A percentile compares a stretch with the other conserved stretches of the same genome.
phyloP scores from a whole-genome alignment of 2,797 vertebrate genomes.

The Rhinichthys osculus region DNA sequence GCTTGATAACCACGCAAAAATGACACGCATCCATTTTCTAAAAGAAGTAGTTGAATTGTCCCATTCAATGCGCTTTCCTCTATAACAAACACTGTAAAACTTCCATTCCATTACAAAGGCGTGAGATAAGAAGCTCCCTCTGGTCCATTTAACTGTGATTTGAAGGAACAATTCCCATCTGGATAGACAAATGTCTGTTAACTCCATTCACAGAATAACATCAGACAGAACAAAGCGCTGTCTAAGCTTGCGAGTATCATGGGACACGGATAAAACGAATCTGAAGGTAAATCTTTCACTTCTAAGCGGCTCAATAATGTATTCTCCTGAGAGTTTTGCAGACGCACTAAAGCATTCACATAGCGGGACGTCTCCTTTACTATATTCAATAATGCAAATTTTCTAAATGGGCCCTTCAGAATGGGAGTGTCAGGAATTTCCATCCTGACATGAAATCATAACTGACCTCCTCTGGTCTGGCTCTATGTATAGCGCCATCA shows the following conservation, averaged over 20 bases:
- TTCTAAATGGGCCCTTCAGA: constrained; percentile 44
- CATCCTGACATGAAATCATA: constrained; percentile 71
- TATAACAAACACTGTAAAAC: constrained; percentile 63
- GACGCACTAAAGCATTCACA: constrained; percentile 44
- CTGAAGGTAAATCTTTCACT: constrained; percentile 70
- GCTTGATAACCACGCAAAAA: constrained; percentile 68
- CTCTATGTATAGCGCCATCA: constrained; percentile 46
- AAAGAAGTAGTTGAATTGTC: constrained; percentile 59
- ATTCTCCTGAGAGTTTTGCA: constrained; percentile 23
- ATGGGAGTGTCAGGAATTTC: constrained; percentile 38
- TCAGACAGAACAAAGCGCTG: constrained; percentile 65
- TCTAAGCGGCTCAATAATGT: constrained; percentile 70
- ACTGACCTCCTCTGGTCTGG: constrained; percentile 56
- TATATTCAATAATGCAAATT: constrained; percentile 67
- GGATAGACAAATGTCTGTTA: constrained; percentile 66
- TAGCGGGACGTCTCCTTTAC: constrained; percentile 54
- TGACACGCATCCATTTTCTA: constrained; percentile 60
- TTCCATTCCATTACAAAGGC: constrained; percentile 71
- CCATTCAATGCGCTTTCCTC: constrained; percentile 46
- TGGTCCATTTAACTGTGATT: constrained; percentile 75
- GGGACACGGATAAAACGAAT: constrained; percentile 71
- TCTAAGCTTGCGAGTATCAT: constrained; percentile 62
- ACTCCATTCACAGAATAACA: constrained; percentile 72
- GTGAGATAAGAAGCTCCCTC: constrained; percentile 70
- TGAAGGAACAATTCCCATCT: constrained; percentile 74